phyloP scores from a whole-genome alignment of 2,888 invertebrate species.

The Dusona sp. region DNA sequence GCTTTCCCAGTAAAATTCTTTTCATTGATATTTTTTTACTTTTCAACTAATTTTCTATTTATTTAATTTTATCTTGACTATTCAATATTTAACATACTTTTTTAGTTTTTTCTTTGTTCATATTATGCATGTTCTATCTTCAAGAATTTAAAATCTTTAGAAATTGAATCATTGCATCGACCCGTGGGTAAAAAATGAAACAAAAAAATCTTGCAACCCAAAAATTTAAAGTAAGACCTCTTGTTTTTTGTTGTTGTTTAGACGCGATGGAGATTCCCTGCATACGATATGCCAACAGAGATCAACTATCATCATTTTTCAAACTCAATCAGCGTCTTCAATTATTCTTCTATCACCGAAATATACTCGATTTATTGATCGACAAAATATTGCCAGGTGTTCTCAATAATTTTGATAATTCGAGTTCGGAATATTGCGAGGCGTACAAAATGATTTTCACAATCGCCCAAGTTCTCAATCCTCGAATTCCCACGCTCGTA shows the following conservation, averaged over 20 bases:
- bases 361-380: slow-evolving; percentile 74
- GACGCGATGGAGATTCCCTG: slow-evolving; percentile 72
- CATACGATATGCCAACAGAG: slow-evolving; percentile 76
- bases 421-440: slow-evolving; percentile 72
- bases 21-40: not conserved
- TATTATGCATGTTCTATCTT: not conserved
- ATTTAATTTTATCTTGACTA: not conserved
- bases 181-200: not conserved
- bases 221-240: not conserved
- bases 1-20: slow-evolving; percentile 75
- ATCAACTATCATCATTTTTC: slow-evolving; percentile 75
- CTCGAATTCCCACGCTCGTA: slow-evolving; percentile 77
- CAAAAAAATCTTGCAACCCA: not conserved
- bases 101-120: not conserved
- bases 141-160: not conserved
- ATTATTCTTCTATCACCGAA: slow-evolving; percentile 73
- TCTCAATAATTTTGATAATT: slow-evolving; percentile 67
- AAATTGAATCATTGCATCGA: not conserved
- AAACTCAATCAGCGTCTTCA: slow-evolving; percentile 77
- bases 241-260: slow-evolving; percentile 54
- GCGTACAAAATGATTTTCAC: slow-evolving; percentile 80
- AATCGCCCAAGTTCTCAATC: slow-evolving; percentile 78
- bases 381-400: slow-evolving; percentile 74
- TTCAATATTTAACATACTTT: not conserved
- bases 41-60: not conserved